A percentile compares a stretch with the other conserved stretches of the same genome.
Conservation (phyloP, 2,113 vertebrate genomes). For the Elachura formosa region DNA sequence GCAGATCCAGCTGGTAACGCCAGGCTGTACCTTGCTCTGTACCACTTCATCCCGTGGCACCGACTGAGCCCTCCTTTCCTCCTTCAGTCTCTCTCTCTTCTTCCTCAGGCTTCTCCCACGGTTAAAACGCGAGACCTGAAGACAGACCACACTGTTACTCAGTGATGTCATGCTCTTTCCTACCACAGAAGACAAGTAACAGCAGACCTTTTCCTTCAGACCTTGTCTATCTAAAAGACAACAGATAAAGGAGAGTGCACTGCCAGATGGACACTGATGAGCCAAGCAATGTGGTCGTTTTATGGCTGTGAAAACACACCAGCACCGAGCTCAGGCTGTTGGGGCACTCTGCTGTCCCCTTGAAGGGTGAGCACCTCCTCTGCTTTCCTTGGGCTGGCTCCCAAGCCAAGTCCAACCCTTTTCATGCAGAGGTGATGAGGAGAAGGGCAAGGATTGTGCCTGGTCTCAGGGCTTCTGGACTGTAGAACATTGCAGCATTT, state of each 20-base stretch:
- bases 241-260: accelerated
- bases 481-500: neutral
- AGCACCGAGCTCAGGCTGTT: neutral
- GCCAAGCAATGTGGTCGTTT: neutral
- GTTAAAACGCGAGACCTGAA: slow-evolving; percentile 85
- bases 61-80: slow-evolving; percentile 90
- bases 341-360: neutral
- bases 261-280: neutral
- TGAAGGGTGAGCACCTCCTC: neutral
- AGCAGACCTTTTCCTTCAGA: neutral
- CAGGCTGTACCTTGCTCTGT: slow-evolving; percentile 74
- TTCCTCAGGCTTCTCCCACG: slow-evolving; percentile 91
- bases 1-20: neutral
- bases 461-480: neutral
- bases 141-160: slow-evolving; percentile 36
- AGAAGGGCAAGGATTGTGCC: neutral
- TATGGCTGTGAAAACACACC: neutral
- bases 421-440: neutral
- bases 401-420: neutral
- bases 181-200: neutral
- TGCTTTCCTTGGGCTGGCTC: neutral
- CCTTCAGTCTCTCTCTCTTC: slow-evolving; percentile 90
- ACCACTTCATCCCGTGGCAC: slow-evolving; percentile 91
- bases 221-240: neutral
- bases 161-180: neutral